Evolutionary conservation across 2,797 vertebrate genomes (phyloP), one percentile per base, ranked within the genome.

Genomic region (Mycteria americana): DNA sequence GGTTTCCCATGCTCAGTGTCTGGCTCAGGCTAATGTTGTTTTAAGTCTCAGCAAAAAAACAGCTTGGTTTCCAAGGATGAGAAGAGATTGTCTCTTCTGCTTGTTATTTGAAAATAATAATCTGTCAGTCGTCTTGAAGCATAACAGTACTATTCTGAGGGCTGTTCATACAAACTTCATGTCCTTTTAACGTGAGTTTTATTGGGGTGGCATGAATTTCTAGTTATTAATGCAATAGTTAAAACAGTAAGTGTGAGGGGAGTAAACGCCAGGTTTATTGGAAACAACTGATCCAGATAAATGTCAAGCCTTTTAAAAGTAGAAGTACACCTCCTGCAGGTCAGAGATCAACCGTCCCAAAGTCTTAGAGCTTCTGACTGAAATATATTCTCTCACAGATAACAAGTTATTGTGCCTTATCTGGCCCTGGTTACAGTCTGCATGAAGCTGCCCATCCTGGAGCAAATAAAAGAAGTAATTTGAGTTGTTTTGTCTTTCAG

Each of bases 71-170:
- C 92, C 91, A 94, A 95, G 82, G 69, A 69, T 86, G 53, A 89
- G 78, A 94, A 88, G 79, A 94, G 51, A 88, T 73, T 57, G 37
- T 81, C 56, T 95, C 59, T 92, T 95, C 60, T 85, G 51, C 60
- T 82, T 85, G 60, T 87, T 95, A 92, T 89, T 95, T 94, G 74
- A 91, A 94, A 96, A 74, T 70, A 95, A 82, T 85, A 85, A 92
- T 67, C 51, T 83, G 64, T 80, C 68, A 70, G 48, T 60, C 3
- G 0, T 80, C 24, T 89, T 82, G 81, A 79, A 85, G 45, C 48
- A 50, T 53, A 87, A 35, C 77, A 76, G 51, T 76, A 57, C 39
- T 68, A 4, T 43, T 78, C 31, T 53, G 60, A 79, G 30, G 37
- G 70, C 60, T 92, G 53, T 27, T 75, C 22, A 50, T 62, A 65